Base-by-base conservation (phyloP, 1,140 invertebrate species). In the Leptinotarsa undecemlineata region DNA sequence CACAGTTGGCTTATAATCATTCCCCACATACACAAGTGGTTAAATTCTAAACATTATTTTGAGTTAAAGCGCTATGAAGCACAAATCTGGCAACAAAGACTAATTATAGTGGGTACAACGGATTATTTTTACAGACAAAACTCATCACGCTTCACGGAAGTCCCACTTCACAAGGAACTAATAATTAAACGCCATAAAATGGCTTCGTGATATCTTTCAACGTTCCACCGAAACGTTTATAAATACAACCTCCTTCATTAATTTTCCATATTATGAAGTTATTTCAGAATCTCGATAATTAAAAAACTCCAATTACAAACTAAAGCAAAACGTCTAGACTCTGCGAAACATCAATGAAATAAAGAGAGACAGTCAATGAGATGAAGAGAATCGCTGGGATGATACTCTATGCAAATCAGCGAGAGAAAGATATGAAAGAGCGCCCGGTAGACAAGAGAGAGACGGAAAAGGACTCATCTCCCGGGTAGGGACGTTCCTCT, bases 401-500 rank as follows among this genome's bases (percentile, higher is more conserved):
- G 69, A 60, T 71, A 19, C 69, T 71, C 23, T 60, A 61, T 42
- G 48, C 48, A 48, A 71, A 71, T 61, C 6, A 33, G 17, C 13
- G 64, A 76, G 61, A 72, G 61, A 74, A 73, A 57, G n/a, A 76
- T 33, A 72, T 74, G 76, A 71, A 72, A 47, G 60, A 68, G 62
- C 60, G 66, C 48, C 73, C 21, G 42, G 60, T 42, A 19, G 47
- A 60, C 15, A 57, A 23, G 62, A 48, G 62, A 72, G 71, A 64
- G 71, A 33, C n/a, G 63, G 71, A 47, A 17, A 6, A 20, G 21
- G 71, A 60, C 26, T 67, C 72, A 23, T 73, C 66, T 51, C 48
- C 63, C 8, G 57, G 19, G 71, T 68, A 76, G 76, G 74, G 72
- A 71, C 67, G 71, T 68, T 69, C 71, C 74, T 51, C n/a, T 20